Conservation (phyloP, 1,140 invertebrate species). For the Drosophila watanabei region DNA sequence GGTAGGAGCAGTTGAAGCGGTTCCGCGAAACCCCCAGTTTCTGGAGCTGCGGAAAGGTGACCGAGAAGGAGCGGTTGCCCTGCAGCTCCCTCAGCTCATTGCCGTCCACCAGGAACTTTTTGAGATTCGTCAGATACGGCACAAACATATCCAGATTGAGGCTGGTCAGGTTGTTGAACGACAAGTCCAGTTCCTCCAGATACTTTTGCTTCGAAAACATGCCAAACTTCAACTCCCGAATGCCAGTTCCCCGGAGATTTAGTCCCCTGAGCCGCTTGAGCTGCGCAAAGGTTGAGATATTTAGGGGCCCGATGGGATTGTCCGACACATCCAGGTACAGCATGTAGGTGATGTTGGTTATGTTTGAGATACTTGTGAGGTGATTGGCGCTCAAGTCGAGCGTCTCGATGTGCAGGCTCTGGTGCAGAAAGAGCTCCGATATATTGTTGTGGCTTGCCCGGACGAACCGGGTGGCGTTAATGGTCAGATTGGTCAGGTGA, state of each 20-base stretch:
- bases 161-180: constrained; percentile 77
- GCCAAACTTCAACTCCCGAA: constrained; percentile 69
- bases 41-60: constrained; percentile 68
- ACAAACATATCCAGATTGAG: constrained; percentile 83
- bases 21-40: constrained; percentile 77
- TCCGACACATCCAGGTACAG: constrained; percentile 71
- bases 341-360: constrained; percentile 66
- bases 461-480: constrained; percentile 74
- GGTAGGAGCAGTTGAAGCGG: constrained; percentile 80
- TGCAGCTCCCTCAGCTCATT: constrained; percentile 72
- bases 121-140: constrained; percentile 74
- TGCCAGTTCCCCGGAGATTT: constrained; percentile 61
- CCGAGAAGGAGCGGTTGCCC: constrained; percentile 65
- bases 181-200: constrained; percentile 76
- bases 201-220: constrained; percentile 80
- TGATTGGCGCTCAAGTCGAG: constrained; percentile 67
- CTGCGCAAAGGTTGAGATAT: constrained; percentile 74
- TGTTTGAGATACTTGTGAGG: constrained; percentile 64
- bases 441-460: constrained; percentile 78
- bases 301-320: constrained; percentile 74
- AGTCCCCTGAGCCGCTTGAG: constrained; percentile 67
- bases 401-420: constrained; percentile 65
- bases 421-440: constrained; percentile 52
- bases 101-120: constrained; percentile 75
- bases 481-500: constrained; percentile 65